Evolutionary conservation across 2,113 vertebrate genomes (phyloP).

Genomic region (Chamaea fasciata): DNA sequence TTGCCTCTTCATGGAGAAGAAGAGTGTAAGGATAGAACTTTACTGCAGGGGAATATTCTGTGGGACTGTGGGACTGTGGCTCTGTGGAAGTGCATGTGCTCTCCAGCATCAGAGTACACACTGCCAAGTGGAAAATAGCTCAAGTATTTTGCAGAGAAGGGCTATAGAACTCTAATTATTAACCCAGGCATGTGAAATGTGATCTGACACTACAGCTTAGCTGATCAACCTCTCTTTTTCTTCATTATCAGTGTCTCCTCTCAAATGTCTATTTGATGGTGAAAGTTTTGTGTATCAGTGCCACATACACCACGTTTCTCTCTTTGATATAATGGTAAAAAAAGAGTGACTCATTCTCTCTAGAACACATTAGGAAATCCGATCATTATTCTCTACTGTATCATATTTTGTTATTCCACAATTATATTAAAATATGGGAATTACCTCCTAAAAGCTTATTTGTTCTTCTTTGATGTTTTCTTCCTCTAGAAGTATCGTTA

Average conservation of each 20-base stretch:
- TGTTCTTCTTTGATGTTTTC: background rate
- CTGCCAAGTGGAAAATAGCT: background rate
- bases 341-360: background rate
- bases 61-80: background rate
- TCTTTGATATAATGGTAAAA: background rate
- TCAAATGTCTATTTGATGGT: background rate
- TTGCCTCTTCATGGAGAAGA: background rate
- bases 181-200: background rate
- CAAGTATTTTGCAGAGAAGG: background rate
- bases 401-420: background rate
- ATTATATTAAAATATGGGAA: background rate
- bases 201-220: background rate
- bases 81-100: background rate
- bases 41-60: background rate
- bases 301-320: background rate
- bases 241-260: background rate
- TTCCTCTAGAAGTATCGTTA: conserved; percentile 85
- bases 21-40: background rate
- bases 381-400: background rate
- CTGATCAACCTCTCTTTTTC: background rate
- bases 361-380: background rate
- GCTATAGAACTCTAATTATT: background rate
- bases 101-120: background rate
- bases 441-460: background rate
- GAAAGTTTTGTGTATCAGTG: background rate